These are phyloP conservation scores for Lepidurus packardi DNA, from an alignment of 1,140 invertebrate species.

Conservation along the genomic window DNA sequence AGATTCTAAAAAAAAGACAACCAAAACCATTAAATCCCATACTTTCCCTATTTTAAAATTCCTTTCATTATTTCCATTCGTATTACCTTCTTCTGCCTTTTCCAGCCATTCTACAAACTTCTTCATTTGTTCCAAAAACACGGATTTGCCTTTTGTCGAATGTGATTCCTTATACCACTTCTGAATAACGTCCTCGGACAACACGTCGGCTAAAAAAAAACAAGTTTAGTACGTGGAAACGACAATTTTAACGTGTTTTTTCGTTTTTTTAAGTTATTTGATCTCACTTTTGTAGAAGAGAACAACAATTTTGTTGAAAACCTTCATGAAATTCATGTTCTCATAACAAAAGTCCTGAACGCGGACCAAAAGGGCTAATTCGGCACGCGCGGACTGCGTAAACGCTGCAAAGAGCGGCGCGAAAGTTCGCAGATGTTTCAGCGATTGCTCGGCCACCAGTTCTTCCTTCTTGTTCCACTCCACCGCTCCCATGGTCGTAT, in stretches of 20 bases:
- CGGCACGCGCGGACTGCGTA: slow-evolving; percentile 71
- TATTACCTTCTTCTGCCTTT: slow-evolving; percentile 80
- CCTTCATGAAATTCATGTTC: slow-evolving; percentile 98
- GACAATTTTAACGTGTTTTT: background rate
- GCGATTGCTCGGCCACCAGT: slow-evolving; percentile 85
- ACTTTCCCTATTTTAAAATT: slow-evolving; percentile 48
- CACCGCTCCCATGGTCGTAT: slow-evolving; percentile 82
- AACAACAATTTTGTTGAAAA: slow-evolving; percentile 94
- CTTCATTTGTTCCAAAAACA: slow-evolving; percentile 96
- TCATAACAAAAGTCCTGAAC: slow-evolving; percentile 97
- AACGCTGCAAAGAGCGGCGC: slow-evolving; percentile 79
- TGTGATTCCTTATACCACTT: slow-evolving; percentile 92
- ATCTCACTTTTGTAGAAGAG: slow-evolving; percentile 86
- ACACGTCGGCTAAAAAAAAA: slow-evolving; percentile 60
- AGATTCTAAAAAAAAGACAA: slow-evolving; percentile 37
- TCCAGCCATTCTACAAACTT: slow-evolving; percentile 95
- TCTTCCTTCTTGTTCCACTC: slow-evolving; percentile 99
- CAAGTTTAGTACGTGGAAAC: slow-evolving; percentile 24
- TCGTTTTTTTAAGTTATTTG: background rate
- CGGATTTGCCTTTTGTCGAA: slow-evolving; percentile 88
- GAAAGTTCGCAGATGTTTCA: slow-evolving; percentile 81
- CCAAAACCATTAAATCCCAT: slow-evolving; percentile 42
- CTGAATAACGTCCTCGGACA: slow-evolving; percentile 84
- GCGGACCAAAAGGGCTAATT: slow-evolving; percentile 78
- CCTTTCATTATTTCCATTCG: no score